Conservation (phyloP, 1,140 invertebrate genomes). For the Lordiphosa stackelbergi region DNA sequence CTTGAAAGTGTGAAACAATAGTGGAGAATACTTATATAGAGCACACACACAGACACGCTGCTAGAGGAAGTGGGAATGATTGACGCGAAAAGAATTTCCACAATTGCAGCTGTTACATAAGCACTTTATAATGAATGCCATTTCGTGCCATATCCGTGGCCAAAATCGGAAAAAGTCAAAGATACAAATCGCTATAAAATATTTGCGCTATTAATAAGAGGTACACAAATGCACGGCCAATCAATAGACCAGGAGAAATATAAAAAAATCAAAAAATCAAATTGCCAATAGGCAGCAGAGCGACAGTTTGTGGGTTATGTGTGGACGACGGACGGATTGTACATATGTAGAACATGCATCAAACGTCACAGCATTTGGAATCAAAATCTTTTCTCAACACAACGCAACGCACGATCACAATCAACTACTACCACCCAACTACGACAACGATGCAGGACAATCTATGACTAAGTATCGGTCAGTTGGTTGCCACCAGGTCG, state of each 20-base stretch:
- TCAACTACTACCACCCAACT: constrained; percentile 17
- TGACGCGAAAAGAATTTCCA: constrained; percentile 67
- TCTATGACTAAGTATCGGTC: constrained; percentile 58
- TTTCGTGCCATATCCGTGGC: constrained; percentile 61
- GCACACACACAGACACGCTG: constrained; percentile 11
- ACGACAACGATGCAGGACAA: constrained; percentile 49
- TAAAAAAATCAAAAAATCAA: constrained; percentile 16
- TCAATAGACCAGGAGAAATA: constrained; percentile 44
- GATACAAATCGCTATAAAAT: constrained; percentile 71
- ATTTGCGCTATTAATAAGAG: constrained; percentile 71
- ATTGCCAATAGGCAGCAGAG: constrained; percentile 18
- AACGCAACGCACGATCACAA: constrained; percentile 4
- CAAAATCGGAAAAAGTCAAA: constrained; percentile 66
- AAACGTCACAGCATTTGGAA: constrained; percentile 23
- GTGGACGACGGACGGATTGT: constrained; percentile 9
- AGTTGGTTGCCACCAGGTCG: constrained; percentile 31
- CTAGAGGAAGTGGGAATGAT: constrained; percentile 65
- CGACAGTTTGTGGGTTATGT: constrained; percentile 26
- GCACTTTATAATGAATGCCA: constrained; percentile 55
- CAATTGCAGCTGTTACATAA: constrained; percentile 56
- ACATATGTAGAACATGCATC: constrained; percentile 27
- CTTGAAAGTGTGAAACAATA: constrained; percentile 60
- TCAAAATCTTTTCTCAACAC: constrained; percentile 9
- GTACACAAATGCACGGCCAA: constrained; percentile 57
- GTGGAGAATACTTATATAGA: constrained; percentile 17